Percentiles rank a stretch among this genome's conserved stretches.
Evolutionary conservation across 2,797 vertebrate genomes (phyloP).

Genomic region (Gallinago solitaria): DNA sequence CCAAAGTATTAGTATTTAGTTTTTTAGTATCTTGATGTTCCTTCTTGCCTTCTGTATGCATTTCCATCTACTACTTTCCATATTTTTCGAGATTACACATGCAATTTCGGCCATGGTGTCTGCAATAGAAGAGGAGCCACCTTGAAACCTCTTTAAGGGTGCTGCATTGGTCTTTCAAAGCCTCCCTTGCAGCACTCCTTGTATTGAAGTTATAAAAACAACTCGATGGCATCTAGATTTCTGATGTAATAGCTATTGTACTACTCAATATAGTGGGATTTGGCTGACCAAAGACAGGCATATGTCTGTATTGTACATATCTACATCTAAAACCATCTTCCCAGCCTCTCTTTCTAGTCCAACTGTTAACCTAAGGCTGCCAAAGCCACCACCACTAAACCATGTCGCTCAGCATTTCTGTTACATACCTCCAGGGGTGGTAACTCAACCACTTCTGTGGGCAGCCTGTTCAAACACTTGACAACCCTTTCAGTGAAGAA

Average conservation of each 20-base stretch:
- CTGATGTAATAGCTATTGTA: not conserved
- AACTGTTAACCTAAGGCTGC: not conserved
- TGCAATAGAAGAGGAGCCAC: not conserved
- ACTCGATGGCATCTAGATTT: not conserved
- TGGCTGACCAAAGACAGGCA: not conserved
- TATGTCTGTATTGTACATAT: not conserved
- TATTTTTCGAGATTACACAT: not conserved
- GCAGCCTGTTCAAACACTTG: not conserved
- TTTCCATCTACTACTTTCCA: not conserved
- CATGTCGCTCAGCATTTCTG: not conserved
- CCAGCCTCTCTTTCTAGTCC: not conserved
- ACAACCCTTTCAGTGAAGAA: not conserved
- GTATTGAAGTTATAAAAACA: not conserved
- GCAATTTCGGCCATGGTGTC: not conserved
- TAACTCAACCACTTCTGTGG: not conserved
- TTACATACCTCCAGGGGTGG: not conserved
- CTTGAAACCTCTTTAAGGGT: not conserved
- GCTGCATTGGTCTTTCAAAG: not conserved
- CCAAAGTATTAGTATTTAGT: not conserved
- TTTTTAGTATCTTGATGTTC: not conserved
- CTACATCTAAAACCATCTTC: not conserved
- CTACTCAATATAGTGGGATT: not conserved
- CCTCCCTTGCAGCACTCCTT: not conserved
- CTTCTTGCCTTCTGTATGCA: not conserved
- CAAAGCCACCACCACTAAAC: not conserved